Evolutionary conservation across 1,140 invertebrate species (phyloP), one percentile per base, ranked within the genome.

Genomic region (Drosophila fuyamai): DNA sequence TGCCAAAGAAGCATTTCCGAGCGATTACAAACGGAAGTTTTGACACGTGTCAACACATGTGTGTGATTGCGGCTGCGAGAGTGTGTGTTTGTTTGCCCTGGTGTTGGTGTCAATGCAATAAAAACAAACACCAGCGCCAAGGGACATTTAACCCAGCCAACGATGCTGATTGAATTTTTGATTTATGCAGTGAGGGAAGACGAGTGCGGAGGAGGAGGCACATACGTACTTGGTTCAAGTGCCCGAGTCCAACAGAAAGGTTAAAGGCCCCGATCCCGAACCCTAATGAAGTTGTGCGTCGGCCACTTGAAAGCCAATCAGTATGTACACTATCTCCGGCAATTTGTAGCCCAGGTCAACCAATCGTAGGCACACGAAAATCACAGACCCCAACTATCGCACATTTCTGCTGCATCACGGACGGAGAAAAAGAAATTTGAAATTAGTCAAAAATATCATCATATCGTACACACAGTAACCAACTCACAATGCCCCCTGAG

Each of bases 1-100:
- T 86, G 82, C 62, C 76, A 61, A 57, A 60, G 72, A 89, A 89
- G 84, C 88, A 84, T 81, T 89, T 89, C 84, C 84, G 84, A 81
- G 81, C 84, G 84, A 89, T 91, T 91, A 74, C 77, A 78, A 90
- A 62, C 90, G 90, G 90, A 91, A 91, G 90, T 91, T 91, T 84
- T 92, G 90, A 92, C 90, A 91, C 90, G 90, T 91, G 90, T 91
- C 90, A 86, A 83, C 81, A 67, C 78, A 84, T 61, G 59, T 58
- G 47, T 63, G 43, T 66, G 71, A 10, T 38, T 38, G 36, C 10
- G 36, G 9, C 56, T 60, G 40, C 50, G 41, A 58, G 62, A 61
- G 18, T 54, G 51, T 84, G 40, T 65, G 63, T 54, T 67, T 36
- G 18, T 63, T 32, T 71, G 29, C 14, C 10, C 7, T 23, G 57